These are phyloP conservation scores for Mesochorus sp. DNA, from an alignment of 2,888 invertebrate genomes.

Conservation along the genomic window DNA sequence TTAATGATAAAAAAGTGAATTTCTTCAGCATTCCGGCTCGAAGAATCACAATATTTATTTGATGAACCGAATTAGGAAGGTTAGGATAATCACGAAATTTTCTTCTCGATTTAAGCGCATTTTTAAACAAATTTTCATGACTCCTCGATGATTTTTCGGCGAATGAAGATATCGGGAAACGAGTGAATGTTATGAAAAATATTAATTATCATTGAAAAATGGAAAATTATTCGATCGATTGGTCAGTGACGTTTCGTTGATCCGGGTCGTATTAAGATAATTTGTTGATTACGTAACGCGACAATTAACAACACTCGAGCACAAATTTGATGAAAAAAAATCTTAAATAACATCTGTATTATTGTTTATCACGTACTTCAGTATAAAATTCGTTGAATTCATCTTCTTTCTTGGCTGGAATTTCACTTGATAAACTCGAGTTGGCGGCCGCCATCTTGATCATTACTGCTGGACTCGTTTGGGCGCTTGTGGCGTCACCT, in stretches of 20 bases:
- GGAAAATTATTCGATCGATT: slow-evolving; percentile 11
- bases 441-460: slow-evolving; percentile 80
- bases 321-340: not conserved
- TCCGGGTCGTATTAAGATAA: not conserved
- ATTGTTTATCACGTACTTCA: slow-evolving; percentile 85
- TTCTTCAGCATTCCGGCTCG: not conserved
- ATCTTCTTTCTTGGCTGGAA: slow-evolving; percentile 84
- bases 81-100: slow-evolving; percentile 49
- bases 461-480: slow-evolving; percentile 43
- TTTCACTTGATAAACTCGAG: slow-evolving; percentile 77
- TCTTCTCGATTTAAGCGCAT: not conserved
- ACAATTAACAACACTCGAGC: not conserved
- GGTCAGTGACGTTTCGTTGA: slow-evolving; percentile 63
- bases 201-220: slow-evolving; percentile 13
- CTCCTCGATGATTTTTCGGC: not conserved
- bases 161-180: not conserved
- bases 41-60: slow-evolving; percentile 37
- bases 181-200: not conserved
- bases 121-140: not conserved
- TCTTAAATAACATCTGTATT: not conserved
- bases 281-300: slow-evolving; percentile 54
- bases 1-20: slow-evolving; percentile 45
- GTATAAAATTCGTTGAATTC: slow-evolving; percentile 92
- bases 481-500: slow-evolving; percentile 40
- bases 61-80: slow-evolving; percentile 32